These are phyloP conservation scores for Eristalis arbustorum DNA, from an alignment of 2,888 invertebrate species.

Conservation along the genomic window DNA sequence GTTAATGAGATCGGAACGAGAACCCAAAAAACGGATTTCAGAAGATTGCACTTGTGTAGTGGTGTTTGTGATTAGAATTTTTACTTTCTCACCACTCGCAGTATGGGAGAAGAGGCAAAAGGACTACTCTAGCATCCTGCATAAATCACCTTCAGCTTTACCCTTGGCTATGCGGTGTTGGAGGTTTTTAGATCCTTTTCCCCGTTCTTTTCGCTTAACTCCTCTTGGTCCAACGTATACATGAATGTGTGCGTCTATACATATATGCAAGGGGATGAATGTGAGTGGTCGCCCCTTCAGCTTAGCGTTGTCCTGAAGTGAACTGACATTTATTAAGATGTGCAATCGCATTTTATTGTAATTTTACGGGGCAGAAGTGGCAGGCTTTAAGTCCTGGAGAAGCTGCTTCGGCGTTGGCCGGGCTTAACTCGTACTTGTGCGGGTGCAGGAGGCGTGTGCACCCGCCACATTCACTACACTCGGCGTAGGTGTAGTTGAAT, in stretches of 20 bases:
- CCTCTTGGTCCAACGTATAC: constrained; percentile 3
- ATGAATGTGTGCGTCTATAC: neutral
- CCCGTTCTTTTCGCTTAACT: constrained; percentile 36
- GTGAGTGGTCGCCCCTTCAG: constrained; percentile 19
- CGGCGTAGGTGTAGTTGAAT: constrained; percentile 49
- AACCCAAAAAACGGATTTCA: constrained; percentile 65
- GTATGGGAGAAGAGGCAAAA: constrained; percentile 1
- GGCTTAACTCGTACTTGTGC: constrained; percentile 20
- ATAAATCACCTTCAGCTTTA: constrained; percentile 69
- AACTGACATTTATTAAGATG: constrained; percentile 70
- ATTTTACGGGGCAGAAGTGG: constrained; percentile 56
- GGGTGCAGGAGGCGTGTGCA: neutral
- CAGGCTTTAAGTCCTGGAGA: constrained; percentile 56
- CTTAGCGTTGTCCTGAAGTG: constrained; percentile 61
- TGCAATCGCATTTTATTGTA: constrained; percentile 70
- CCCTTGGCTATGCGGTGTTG: constrained; percentile 54
- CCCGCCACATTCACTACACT: neutral
- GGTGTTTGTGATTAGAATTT: constrained; percentile 4
- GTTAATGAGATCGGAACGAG: constrained; percentile 69
- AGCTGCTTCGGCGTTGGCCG: constrained; percentile 16
- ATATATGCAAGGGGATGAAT: neutral
- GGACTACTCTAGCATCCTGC: constrained; percentile 57
- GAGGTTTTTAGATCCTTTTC: constrained; percentile 50
- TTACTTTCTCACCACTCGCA: neutral
- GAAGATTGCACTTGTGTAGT: constrained; percentile 56